Evolutionary conservation across 1,140 invertebrate genomes (phyloP), one percentile per base, ranked within the genome.

Genomic region (Pseudoatta argentina): DNA sequence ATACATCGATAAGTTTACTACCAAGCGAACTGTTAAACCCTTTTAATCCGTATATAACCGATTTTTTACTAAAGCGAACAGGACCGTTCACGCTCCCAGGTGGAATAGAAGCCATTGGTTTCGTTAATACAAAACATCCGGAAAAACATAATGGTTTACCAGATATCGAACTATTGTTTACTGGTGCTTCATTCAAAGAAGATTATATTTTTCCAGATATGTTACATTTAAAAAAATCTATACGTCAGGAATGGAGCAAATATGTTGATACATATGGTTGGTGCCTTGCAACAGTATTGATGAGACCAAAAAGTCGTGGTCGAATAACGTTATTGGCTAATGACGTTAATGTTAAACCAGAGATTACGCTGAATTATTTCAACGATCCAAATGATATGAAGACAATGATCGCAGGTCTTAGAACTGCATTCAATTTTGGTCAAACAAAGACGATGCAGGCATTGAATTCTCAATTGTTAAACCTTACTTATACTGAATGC

Each of bases 31-130:
- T 1, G 39, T 10, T 75, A 0, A 89, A 91, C 88, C 92, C 93
- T 6, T 66, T 88, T 3, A 53, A 57, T 55, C 71, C 71, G 3
- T 0, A 94, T 44, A 83, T 95, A 0, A 92, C 93, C 18, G 95
- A 94, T 88, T 97, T 93, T 94, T 94, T 95, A 85, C 95, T 91
- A 30, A 92, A 96, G 21, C 96, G 96, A 87, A 95, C 95, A 85
- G 98, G 98, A n/a, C 97, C 97, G 0, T 92, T 98, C n/a, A 97
- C 98, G 0, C 96, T 98, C 4, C 96, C 98, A 0, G 98, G 98
- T 18, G 98, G 97, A 24, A 14, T 10, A 79, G 98, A 99, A 94
- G 97, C 97, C 0, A 92, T 98, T 0, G 96, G 97, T 1, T 98
- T 98, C 90, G 94, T 97, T 87, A 96, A 98, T 86, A 95, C 97